Percentiles rank a stretch among this genome's conserved stretches.
Evolutionary conservation across 2,113 vertebrate species (phyloP).

Genomic region (Indicator maculatus): DNA sequence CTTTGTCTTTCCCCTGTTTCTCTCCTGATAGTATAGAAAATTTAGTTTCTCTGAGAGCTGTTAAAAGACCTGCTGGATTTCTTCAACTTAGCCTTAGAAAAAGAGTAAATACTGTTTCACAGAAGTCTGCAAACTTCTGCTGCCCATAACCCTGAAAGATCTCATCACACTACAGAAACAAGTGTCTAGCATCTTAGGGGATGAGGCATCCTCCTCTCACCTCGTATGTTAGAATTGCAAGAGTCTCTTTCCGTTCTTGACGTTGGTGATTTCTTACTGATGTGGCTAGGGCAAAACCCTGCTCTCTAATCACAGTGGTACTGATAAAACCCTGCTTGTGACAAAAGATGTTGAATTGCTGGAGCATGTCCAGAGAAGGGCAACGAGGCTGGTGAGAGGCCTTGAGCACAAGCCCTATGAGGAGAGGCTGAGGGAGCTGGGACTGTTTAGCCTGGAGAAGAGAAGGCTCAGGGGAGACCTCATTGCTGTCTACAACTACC

Average conservation of each 20-base stretch:
- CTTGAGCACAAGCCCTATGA: no score
- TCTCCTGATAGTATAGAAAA: neutral
- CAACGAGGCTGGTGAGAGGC: no score
- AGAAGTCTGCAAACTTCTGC: neutral
- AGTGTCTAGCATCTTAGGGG: neutral
- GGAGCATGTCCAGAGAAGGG: no score
- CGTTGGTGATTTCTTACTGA: neutral
- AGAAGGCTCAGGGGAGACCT: no score
- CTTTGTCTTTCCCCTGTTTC: neutral
- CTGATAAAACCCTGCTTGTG: neutral
- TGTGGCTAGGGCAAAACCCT: neutral
- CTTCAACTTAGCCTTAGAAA: neutral
- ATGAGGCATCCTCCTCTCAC: neutral
- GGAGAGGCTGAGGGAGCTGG: no score
- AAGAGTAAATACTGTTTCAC: neutral
- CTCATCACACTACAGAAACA: neutral
- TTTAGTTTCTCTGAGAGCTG: neutral
- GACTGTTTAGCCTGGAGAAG: no score
- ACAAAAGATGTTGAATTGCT: no score
- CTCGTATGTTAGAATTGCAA: rapidly evolving
- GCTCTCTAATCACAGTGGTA: neutral
- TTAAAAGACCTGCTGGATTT: neutral
- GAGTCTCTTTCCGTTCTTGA: neutral
- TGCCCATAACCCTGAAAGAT: neutral
- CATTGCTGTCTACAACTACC: no score